A percentile compares a stretch with the other conserved stretches of the same genome.
These are phyloP conservation scores for Rambutsinella grinnellia DNA, from an alignment of 2,888 invertebrate species.

Conservation along the genomic window DNA sequence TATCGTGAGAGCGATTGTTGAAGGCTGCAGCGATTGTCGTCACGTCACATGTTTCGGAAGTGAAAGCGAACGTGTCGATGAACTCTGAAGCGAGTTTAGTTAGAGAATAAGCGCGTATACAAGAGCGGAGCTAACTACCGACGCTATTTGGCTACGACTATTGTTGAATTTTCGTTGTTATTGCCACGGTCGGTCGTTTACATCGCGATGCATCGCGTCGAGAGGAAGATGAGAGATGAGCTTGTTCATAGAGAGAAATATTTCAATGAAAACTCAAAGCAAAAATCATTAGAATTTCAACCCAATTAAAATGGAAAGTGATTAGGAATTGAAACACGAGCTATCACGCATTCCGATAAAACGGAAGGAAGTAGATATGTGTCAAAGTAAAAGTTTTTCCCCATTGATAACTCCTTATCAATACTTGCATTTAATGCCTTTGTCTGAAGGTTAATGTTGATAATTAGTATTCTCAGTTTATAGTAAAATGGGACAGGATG, in stretches of 20 bases:
- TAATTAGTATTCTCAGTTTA: background rate
- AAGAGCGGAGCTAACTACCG: background rate
- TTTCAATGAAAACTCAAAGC: too few relatives aligned
- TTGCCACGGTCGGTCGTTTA: conserved; percentile 51
- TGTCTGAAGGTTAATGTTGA: conserved; percentile 20
- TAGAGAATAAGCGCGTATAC: background rate
- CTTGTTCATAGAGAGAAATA: too few relatives aligned
- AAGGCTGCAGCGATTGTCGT: conserved; percentile 38
- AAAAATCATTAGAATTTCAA: too few relatives aligned
- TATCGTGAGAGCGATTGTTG: conserved; percentile 4
- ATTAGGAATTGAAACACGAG: background rate
- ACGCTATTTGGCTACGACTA: background rate
- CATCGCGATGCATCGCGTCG: too few relatives aligned
- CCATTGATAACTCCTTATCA: background rate
- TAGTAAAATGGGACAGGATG: conserved; percentile 47
- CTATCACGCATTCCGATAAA: background rate
- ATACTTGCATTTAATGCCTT: conserved; percentile 36
- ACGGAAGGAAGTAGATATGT: background rate
- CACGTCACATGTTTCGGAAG: conserved; percentile 64
- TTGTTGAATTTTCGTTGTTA: conserved; percentile 22
- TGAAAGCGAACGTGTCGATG: conserved; percentile 66
- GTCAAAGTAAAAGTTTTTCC: conserved; percentile 10
- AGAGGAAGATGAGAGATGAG: too few relatives aligned
- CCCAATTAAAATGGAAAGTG: background rate
- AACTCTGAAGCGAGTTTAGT: conserved; percentile 43